Percentiles rank a stretch among this genome's conserved stretches.
Conservation (phyloP, 2,888 invertebrate species). For the Eustalomyia histrio region DNA sequence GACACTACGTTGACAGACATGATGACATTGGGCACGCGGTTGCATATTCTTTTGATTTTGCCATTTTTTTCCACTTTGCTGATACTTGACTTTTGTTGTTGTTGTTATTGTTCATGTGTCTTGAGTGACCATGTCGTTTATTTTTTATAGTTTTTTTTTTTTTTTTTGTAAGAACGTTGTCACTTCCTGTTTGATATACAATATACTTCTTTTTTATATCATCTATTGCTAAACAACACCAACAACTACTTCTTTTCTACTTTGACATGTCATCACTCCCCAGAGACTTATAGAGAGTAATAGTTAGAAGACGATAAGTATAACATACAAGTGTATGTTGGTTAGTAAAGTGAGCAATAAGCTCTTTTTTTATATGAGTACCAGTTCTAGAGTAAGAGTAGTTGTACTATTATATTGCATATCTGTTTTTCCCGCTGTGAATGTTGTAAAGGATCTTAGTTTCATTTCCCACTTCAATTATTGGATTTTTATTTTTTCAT, state of each 20-base stretch:
- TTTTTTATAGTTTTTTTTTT: slow-evolving; percentile 9
- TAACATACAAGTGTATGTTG: not conserved
- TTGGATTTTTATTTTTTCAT: slow-evolving; percentile 32
- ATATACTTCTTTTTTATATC: not conserved
- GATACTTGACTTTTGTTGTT: slow-evolving; percentile 34
- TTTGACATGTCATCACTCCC: slow-evolving; percentile 56
- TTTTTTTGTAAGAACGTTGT: slow-evolving; percentile 43
- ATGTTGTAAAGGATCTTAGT: slow-evolving; percentile 45
- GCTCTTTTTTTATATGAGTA: not conserved
- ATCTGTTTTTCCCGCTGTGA: slow-evolving; percentile 32
- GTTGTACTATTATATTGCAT: slow-evolving; percentile 13
- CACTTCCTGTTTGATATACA: slow-evolving; percentile 51
- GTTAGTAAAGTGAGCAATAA: slow-evolving; percentile 40
- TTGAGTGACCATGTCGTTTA: slow-evolving; percentile 49
- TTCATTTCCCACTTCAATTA: slow-evolving; percentile 63
- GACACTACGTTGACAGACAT: slow-evolving; percentile 43
- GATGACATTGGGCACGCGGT: slow-evolving; percentile 55
- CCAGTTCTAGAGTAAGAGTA: not conserved
- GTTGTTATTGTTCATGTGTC: slow-evolving; percentile 7
- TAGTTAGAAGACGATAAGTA: not conserved
- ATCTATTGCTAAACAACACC: slow-evolving; percentile 45
- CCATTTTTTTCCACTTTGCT: slow-evolving; percentile 25
- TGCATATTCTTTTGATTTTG: slow-evolving; percentile 22
- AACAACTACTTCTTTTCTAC: slow-evolving; percentile 60
- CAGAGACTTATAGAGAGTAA: slow-evolving; percentile 3